phyloP scores from a whole-genome alignment of 2,888 invertebrate genomes.

The Acrobasis repandana region DNA sequence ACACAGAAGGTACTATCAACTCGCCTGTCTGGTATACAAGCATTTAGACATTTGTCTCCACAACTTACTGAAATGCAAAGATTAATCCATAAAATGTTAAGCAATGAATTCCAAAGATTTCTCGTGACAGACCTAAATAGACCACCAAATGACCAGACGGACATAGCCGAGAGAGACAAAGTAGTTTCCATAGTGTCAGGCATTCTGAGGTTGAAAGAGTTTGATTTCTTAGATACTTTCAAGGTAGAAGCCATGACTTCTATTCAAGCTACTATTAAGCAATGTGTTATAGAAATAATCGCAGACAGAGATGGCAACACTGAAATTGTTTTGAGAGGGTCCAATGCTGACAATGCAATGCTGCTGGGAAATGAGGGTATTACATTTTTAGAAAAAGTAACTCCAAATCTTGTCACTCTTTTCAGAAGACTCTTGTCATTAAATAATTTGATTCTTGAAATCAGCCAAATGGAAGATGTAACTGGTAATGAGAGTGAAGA shows the following conservation, averaged over 20 bases:
- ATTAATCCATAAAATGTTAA: slow-evolving; percentile 98
- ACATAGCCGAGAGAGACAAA: slow-evolving; percentile 91
- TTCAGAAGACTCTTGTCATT: slow-evolving; percentile 89
- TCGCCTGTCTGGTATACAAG: slow-evolving; percentile 95
- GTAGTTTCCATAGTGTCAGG: slow-evolving; percentile 95
- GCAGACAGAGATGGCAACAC: slow-evolving; percentile 72
- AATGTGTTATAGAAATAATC: slow-evolving; percentile 90
- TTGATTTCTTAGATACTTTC: slow-evolving; percentile 93
- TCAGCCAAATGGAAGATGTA: slow-evolving; percentile 84
- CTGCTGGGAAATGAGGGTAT: slow-evolving; percentile 88
- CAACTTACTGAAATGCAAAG: slow-evolving; percentile 98
- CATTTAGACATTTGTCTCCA: slow-evolving; percentile 97
- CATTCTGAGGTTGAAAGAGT: slow-evolving; percentile 92
- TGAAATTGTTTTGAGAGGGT: slow-evolving; percentile 74
- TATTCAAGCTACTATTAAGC: slow-evolving; percentile 94
- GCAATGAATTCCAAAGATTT: slow-evolving; percentile 96
- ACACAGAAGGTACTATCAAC: slow-evolving; percentile 96
- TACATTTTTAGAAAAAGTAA: slow-evolving; percentile 85
- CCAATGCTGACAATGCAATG: slow-evolving; percentile 71
- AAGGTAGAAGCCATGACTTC: slow-evolving; percentile 95
- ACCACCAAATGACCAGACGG: slow-evolving; percentile 83
- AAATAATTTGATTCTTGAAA: slow-evolving; percentile 89
- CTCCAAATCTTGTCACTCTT: slow-evolving; percentile 85
- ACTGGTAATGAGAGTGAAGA: slow-evolving; percentile 85
- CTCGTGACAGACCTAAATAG: slow-evolving; percentile 95